These are phyloP conservation scores for Octodonta nipae DNA, from an alignment of 2,888 invertebrate species.

Conservation along the genomic window DNA sequence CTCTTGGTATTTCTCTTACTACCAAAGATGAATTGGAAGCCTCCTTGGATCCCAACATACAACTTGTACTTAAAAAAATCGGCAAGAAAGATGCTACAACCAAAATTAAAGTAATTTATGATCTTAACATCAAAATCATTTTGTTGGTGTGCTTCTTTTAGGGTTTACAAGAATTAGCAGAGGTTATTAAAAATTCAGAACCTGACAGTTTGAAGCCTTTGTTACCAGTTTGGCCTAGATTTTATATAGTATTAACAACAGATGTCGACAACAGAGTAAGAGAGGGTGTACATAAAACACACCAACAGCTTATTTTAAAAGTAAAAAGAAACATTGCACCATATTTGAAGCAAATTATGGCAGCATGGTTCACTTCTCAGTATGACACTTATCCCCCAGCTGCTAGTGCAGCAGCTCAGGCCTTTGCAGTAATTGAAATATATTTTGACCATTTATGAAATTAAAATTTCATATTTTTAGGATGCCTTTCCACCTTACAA, in stretches of 20 bases:
- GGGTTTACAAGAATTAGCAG: conserved; percentile 71
- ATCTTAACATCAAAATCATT: neutral
- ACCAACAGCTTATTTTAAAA: conserved; percentile 50
- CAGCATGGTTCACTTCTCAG: conserved; percentile 74
- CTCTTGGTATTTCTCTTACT: conserved; percentile 37
- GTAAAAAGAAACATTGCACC: conserved; percentile 68
- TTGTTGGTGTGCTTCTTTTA: conserved; percentile 29
- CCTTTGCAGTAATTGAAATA: conserved; percentile 23
- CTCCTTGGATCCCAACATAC: conserved; percentile 56
- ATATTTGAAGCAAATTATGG: conserved; percentile 61
- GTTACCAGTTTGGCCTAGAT: conserved; percentile 71
- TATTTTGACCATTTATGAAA: neutral
- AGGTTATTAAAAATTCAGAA: conserved; percentile 51
- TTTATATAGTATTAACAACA: conserved; percentile 59
- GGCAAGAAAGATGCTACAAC: conserved; percentile 83
- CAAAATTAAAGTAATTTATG: conserved; percentile 60
- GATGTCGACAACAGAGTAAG: conserved; percentile 75
- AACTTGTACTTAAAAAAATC: conserved; percentile 71
- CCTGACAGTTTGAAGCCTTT: conserved; percentile 54
- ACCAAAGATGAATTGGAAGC: conserved; percentile 50
- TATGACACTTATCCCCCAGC: conserved; percentile 80
- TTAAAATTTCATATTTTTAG: conserved; percentile 38
- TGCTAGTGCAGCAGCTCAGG: conserved; percentile 52
- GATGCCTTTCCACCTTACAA: conserved; percentile 68
- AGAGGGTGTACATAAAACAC: conserved; percentile 65